A percentile compares a stretch with the other conserved stretches of the same genome.
Evolutionary conservation across 2,113 vertebrate genomes (phyloP).

Genomic region (Leptobrachium leishanense): DNA sequence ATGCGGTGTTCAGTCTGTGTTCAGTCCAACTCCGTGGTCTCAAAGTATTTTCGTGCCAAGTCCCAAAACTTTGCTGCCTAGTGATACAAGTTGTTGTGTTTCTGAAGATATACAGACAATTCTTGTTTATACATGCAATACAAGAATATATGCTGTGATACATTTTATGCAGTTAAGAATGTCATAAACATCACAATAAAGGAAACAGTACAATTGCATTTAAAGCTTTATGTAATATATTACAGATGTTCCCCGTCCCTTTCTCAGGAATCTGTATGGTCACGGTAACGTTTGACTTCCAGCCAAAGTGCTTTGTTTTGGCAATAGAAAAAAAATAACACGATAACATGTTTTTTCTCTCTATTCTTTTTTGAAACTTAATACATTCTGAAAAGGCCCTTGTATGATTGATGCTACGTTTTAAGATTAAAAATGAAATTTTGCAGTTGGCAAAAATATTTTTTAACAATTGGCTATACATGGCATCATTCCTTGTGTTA

Average conservation of each 20-base stretch:
- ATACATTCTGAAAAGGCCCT: background rate
- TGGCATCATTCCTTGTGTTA: background rate
- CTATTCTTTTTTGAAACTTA: background rate
- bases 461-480: background rate
- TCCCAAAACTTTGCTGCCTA: too few species aligned
- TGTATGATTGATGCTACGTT: background rate
- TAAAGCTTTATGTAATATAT: background rate
- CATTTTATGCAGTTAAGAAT: too few species aligned
- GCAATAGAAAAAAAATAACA: background rate
- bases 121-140: too few species aligned
- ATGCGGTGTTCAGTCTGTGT: too few species aligned
- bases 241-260: conserved; percentile 5
- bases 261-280: conserved; percentile 20
- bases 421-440: background rate
- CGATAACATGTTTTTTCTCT: background rate
- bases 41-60: too few species aligned
- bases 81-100: too few species aligned
- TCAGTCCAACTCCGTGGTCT: too few species aligned
- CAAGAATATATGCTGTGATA: too few species aligned
- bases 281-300: background rate
- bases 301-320: conserved; percentile 5
- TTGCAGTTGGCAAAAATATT: background rate
- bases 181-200: too few species aligned
- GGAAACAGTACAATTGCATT: background rate
- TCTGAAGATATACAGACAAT: too few species aligned